Conservation (phyloP, 2,113 vertebrate species). For the Bagarius yarrelli region DNA sequence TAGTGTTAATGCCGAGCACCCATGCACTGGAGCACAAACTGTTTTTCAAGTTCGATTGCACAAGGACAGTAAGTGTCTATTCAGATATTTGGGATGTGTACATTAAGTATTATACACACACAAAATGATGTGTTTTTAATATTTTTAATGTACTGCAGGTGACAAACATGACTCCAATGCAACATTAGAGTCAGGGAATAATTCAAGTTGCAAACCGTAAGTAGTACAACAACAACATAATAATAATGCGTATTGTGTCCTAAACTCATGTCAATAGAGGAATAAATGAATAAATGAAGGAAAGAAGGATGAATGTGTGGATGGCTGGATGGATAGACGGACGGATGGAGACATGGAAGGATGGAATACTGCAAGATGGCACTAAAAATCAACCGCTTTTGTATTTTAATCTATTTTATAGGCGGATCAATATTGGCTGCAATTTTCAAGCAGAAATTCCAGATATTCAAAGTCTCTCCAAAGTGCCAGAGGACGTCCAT, state of each 20-base stretch:
- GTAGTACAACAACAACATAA: constrained; percentile 39
- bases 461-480: constrained; percentile 68
- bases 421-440: constrained; percentile 82
- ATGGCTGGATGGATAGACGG: too few relatives aligned
- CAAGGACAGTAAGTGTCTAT: constrained; percentile 74
- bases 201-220: constrained; percentile 85
- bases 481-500: constrained; percentile 71
- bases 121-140: constrained; percentile 44
- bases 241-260: background rate
- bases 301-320: too few relatives aligned
- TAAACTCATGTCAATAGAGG: too few relatives aligned
- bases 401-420: constrained; percentile 53
- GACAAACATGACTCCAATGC: constrained; percentile 71
- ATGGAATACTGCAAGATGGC: background rate
- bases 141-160: constrained; percentile 63
- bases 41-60: constrained; percentile 75
- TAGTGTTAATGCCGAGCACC: constrained; percentile 66
- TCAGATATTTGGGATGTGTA: background rate
- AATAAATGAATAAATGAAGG: too few relatives aligned
- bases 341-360: too few relatives aligned
- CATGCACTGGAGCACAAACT: constrained; percentile 62
- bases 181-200: constrained; percentile 75
- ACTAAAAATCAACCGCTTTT: background rate
- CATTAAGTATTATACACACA: background rate
- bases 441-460: constrained; percentile 86